A percentile compares a stretch with the other conserved stretches of the same genome.
Conservation (phyloP, 2,888 invertebrate species). For the Lathronympha strigana region DNA sequence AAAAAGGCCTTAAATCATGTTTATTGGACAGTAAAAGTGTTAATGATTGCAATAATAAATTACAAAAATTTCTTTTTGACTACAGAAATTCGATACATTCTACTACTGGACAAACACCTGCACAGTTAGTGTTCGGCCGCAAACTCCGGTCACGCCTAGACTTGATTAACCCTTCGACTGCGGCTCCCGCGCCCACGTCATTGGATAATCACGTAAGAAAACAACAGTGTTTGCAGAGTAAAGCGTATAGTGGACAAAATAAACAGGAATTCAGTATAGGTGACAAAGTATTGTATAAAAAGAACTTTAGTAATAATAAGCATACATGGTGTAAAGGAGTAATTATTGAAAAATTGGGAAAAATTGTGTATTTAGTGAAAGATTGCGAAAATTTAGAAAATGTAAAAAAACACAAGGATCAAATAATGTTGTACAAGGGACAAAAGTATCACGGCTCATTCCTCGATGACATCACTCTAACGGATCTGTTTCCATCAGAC, state of each 20-base stretch:
- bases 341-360: background rate
- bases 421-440: background rate
- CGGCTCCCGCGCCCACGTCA: too few relatives aligned
- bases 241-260: background rate
- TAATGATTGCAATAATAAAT: background rate
- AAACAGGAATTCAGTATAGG: background rate
- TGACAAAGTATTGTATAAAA: background rate
- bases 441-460: too few relatives aligned
- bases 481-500: too few relatives aligned
- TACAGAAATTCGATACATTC: background rate
- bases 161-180: too few relatives aligned
- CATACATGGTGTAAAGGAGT: background rate
- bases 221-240: background rate
- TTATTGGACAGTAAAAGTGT: background rate
- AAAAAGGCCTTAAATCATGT: background rate
- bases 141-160: too few relatives aligned
- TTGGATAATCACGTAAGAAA: too few relatives aligned
- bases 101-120: background rate
- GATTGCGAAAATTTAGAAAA: background rate
- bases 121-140: too few relatives aligned
- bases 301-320: background rate
- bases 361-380: background rate
- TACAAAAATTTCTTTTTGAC: background rate
- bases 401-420: background rate
- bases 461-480: too few relatives aligned